Percentiles rank a stretch among this genome's conserved stretches.
phyloP scores from a whole-genome alignment of 2,113 vertebrate genomes.

The Rhabdornis inornatus region DNA sequence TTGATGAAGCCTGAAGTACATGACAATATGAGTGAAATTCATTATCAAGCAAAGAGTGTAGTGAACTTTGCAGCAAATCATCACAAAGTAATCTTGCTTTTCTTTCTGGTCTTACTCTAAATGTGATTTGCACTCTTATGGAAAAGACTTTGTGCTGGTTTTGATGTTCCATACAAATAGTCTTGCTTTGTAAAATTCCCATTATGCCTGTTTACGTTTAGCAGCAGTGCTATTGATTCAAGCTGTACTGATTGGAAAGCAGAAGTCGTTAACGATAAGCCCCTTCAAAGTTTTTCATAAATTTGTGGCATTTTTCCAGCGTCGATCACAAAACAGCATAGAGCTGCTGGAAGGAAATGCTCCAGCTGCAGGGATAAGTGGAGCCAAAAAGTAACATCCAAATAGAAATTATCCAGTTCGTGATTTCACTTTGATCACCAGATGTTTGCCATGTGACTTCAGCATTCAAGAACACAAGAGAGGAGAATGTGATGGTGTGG shows the following conservation, averaged over 20 bases:
- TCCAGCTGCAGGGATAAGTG: constrained; percentile 38
- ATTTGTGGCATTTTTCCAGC: constrained; percentile 14
- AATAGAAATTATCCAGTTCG: constrained; percentile 25
- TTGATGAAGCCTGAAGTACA: constrained; percentile 71
- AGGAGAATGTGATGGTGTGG: background rate
- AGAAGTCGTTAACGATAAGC: constrained; percentile 17
- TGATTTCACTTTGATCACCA: constrained; percentile 43
- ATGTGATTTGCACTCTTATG: constrained; percentile 58
- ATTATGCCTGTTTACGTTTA: constrained; percentile 10
- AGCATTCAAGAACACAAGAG: background rate
- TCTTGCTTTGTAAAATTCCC: constrained; percentile 58
- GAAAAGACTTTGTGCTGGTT: constrained; percentile 58
- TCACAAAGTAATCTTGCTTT: constrained; percentile 64
- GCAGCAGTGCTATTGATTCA: background rate
- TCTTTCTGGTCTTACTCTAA: constrained; percentile 63
- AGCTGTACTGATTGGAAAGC: constrained; percentile 23
- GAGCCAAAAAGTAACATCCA: constrained; percentile 38
- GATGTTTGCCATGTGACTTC: constrained; percentile 26
- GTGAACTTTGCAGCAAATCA: constrained; percentile 70
- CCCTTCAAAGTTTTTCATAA: constrained; percentile 36
- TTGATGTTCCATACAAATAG: background rate
- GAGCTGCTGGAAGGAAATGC: background rate
- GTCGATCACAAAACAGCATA: background rate
- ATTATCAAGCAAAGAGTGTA: constrained; percentile 73
- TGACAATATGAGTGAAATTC: constrained; percentile 70